Percentiles rank a stretch among this genome's conserved stretches.
Conservation (phyloP, 2,888 invertebrate genomes). For the Campoletis raptor region DNA sequence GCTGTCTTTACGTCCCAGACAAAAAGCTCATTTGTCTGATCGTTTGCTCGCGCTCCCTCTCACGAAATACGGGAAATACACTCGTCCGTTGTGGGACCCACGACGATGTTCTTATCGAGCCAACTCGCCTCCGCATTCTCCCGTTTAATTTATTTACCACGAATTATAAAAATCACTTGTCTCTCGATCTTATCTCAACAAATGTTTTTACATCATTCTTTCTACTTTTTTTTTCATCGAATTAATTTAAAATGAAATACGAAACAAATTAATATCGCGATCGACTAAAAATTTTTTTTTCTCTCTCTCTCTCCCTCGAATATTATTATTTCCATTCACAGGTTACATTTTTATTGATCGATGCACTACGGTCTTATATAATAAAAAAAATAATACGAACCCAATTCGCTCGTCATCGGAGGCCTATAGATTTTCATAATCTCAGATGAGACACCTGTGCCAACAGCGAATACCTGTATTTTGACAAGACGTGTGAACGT, state of each 20-base stretch:
- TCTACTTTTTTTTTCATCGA: background rate
- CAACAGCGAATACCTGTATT: constrained; percentile 29
- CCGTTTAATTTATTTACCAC: constrained; percentile 75
- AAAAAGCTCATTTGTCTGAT: constrained; percentile 15
- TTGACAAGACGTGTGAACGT: background rate
- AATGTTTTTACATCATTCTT: background rate
- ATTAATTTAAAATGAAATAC: background rate
- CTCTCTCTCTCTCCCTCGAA: background rate
- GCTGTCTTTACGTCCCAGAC: background rate
- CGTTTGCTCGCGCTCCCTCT: background rate
- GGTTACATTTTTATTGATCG: constrained; percentile 20
- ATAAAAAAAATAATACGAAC: constrained; percentile 18
- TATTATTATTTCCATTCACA: background rate
- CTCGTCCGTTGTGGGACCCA: constrained; percentile 20
- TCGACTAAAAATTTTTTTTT: too few species aligned
- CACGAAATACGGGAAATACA: background rate
- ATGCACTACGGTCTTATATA: background rate
- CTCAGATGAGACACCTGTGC: constrained; percentile 24
- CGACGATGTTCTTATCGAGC: constrained; percentile 70
- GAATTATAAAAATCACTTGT: constrained; percentile 33
- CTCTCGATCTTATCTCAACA: constrained; percentile 10
- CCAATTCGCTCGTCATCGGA: constrained; percentile 18
- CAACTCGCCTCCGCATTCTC: constrained; percentile 71
- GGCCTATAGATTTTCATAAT: constrained; percentile 4
- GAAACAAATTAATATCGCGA: background rate